Conservation (phyloP, 2,888 invertebrate genomes). For the Blastobasis lacticolella region DNA sequence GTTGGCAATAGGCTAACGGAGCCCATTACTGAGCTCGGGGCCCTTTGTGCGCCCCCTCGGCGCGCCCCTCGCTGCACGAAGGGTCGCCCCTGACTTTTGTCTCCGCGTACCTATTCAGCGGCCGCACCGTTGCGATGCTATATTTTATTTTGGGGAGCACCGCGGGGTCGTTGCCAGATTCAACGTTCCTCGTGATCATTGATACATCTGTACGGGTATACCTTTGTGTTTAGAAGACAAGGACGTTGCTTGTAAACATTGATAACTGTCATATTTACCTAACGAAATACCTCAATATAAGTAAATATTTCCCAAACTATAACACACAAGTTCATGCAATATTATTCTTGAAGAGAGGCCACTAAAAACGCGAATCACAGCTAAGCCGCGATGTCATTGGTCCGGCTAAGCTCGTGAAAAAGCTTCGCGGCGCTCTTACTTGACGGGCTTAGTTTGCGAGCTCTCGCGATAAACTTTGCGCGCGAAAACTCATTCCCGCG, state of each 20-base stretch:
- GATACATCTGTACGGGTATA: no score
- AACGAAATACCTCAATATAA: no score
- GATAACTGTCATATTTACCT: no score
- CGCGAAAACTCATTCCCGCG: slow-evolving; percentile 68
- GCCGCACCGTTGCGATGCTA: slow-evolving; percentile 14
- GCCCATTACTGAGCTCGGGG: slow-evolving; percentile 50
- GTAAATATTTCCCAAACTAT: no score
- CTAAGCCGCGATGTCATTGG: slow-evolving; percentile 23
- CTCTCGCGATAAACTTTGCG: slow-evolving; percentile 59
- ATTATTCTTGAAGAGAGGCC: no score
- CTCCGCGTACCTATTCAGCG: slow-evolving; percentile 18
- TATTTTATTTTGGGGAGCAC: slow-evolving; percentile 5
- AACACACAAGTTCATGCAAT: no score
- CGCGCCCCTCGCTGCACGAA: slow-evolving; percentile 35
- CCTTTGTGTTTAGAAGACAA: no score
- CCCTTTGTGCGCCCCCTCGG: slow-evolving; percentile 57
- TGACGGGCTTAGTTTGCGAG: slow-evolving; percentile 24
- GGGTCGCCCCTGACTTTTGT: slow-evolving; percentile 54
- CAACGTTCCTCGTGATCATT: no score
- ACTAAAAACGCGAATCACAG: slow-evolving; percentile 15
- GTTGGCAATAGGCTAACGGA: slow-evolving; percentile 45
- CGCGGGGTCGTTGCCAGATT: no score
- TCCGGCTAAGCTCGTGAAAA: slow-evolving; percentile 41
- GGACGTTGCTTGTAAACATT: no score
- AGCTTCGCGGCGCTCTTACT: slow-evolving; percentile 30